phyloP scores from a whole-genome alignment of 1,140 invertebrate genomes.

The Meloidogyne chitwoodi region DNA sequence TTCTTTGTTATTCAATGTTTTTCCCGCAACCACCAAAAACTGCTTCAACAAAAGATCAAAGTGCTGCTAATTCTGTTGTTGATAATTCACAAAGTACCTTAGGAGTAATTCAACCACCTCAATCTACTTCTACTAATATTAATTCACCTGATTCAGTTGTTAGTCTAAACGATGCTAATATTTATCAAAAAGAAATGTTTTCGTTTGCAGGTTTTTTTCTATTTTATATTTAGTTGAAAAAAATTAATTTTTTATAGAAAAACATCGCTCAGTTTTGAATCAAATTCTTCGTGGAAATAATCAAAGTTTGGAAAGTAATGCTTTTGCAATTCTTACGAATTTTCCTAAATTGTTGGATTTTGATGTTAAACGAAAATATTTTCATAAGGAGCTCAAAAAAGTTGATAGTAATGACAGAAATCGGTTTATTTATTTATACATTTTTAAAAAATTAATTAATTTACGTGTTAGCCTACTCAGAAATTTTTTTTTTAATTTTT shows the following conservation, averaged over 20 bases:
- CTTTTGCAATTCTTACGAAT: conserved; percentile 82
- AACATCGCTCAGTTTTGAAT: conserved; percentile 81
- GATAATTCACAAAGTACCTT: background rate
- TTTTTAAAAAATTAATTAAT: too few relatives aligned
- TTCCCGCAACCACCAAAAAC: conserved; percentile 4
- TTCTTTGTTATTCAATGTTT: conserved; percentile 48
- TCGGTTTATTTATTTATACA: conserved; percentile 3
- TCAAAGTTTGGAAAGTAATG: conserved; percentile 75
- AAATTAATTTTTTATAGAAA: conserved; percentile 67
- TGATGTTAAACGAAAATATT: conserved; percentile 84
- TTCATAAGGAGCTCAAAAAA: conserved; percentile 65
- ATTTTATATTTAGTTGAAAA: background rate
- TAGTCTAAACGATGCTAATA: conserved; percentile 47
- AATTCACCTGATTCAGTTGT: conserved; percentile 68
- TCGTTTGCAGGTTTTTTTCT: conserved; percentile 46
- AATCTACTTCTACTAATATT: background rate
- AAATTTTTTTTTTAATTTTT: too few relatives aligned
- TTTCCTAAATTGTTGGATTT: conserved; percentile 84
- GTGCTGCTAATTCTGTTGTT: background rate
- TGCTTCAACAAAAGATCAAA: background rate
- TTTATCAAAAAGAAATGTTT: conserved; percentile 42
- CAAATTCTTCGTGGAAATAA: conserved; percentile 84
- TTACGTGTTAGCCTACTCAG: too few relatives aligned
- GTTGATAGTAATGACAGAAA: conserved; percentile 45
- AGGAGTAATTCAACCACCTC: background rate